Conservation (phyloP, 1,140 invertebrate genomes). For the Ericerus pela region DNA sequence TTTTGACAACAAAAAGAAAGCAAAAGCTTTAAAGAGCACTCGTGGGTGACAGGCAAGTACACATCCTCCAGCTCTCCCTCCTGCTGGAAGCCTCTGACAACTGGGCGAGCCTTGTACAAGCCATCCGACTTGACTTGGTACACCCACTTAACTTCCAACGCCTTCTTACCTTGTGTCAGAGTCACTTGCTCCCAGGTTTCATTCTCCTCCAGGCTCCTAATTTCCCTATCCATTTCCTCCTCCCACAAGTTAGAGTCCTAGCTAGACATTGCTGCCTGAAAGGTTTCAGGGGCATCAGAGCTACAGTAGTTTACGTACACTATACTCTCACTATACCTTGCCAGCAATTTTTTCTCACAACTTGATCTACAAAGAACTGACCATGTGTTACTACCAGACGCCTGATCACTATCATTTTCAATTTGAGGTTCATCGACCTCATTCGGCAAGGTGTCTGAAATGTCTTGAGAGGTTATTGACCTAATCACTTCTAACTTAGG, state of each 20-base stretch:
- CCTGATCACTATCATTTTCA: neutral
- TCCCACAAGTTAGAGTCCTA: conserved; percentile 14
- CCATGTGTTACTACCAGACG: neutral
- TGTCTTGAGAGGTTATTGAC: no score
- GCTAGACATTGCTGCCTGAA: conserved; percentile 22
- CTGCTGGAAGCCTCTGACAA: conserved; percentile 24
- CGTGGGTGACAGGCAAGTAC: conserved; percentile 21
- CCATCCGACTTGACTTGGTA: conserved; percentile 27
- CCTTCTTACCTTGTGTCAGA: neutral
- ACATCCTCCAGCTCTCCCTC: conserved; percentile 15
- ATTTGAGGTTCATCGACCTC: no score
- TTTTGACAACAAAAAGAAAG: neutral
- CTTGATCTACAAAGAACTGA: neutral
- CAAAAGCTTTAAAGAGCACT: neutral
- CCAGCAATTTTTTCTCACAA: neutral
- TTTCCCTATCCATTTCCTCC: conserved; percentile 19
- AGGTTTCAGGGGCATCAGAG: conserved; percentile 17
- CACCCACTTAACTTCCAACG: conserved; percentile 20
- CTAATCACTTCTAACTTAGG: neutral
- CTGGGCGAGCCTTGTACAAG: conserved; percentile 21
- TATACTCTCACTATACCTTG: neutral
- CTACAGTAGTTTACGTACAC: neutral
- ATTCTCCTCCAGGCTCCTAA: conserved; percentile 13
- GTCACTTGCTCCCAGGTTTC: conserved; percentile 10
- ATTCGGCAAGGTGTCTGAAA: no score